Evolutionary conservation across 35 echinoderm and acorn worm genomes (phyloP), one percentile per base, ranked within the genome.

Genomic region (Patiria miniata): DNA sequence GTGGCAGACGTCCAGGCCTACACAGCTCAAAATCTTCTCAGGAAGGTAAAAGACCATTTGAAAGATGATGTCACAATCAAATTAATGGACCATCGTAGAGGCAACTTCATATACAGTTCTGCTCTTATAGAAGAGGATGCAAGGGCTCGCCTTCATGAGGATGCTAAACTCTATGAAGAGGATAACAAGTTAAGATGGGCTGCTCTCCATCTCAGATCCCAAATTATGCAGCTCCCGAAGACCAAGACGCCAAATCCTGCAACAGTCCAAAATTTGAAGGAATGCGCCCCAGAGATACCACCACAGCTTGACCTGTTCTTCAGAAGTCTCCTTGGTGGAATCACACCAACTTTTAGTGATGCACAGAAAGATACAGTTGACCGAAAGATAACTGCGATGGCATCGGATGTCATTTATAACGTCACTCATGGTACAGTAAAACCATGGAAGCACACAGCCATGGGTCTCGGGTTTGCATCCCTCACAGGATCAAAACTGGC

Each of bases 381-480:
- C 21, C 21, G 73, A 77, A 95, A 95, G 81, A 85, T 92, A 21
- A 92, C 57, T 79, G 52, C 85, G 1, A 80, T 92, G 89, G 90
- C 93, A 52, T 92, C 86, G 59, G 85, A 92, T 89, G 89, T 86
- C 28, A 76, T 92, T 16, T 95, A 79, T 37, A 95, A 89, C 60
- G 86, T 88, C 17, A 78, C 85, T 78, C 89, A 50, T 88, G 89
- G 89, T 40, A 40, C 85, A 26, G 89, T 95, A 17, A 85, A 88
- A 83, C 93, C 93, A 79, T 88, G 94, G 90, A 96, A 96, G 80
- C 51, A 92, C 78, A 92, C 86, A 33, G 60, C 61, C 7, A 29
- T 96, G 26, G 89, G 89, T 29, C 53, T 95, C 7, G 88, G 93
- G 0, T 78, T 96, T 15, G 42, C 93, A 21, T 95, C 94, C n/a